These are phyloP conservation scores for Zophobas atratus DNA, from an alignment of 1,140 invertebrate species.

Conservation along the genomic window DNA sequence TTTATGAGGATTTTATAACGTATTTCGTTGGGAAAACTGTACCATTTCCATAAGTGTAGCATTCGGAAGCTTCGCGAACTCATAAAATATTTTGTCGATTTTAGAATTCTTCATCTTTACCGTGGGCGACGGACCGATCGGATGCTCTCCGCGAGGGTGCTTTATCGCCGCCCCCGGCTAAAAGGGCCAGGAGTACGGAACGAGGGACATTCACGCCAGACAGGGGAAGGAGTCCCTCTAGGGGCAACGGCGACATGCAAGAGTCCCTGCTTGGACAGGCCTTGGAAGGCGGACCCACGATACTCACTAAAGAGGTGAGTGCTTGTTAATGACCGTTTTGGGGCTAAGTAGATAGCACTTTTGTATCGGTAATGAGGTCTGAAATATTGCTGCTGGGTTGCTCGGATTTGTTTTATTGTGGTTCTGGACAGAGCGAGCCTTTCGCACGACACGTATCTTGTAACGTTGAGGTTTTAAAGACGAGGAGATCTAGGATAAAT, in stretches of 20 bases:
- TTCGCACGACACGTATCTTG: too few species aligned
- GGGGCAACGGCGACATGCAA: conserved; percentile 71
- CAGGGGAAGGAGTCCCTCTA: conserved; percentile 68
- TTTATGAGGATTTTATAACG: too few species aligned
- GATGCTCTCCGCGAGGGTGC: conserved; percentile 67
- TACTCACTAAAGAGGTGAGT: conserved; percentile 69
- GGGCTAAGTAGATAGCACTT: not conserved
- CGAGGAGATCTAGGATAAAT: too few species aligned
- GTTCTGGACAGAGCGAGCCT: too few species aligned
- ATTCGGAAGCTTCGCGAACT: not conserved
- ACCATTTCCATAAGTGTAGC: not conserved
- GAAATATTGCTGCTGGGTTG: not conserved
- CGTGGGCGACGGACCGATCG: conserved; percentile 71
- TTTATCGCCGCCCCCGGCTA: conserved; percentile 71
- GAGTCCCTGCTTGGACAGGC: conserved; percentile 83
- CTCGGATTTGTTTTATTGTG: too few species aligned
- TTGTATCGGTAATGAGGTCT: not conserved
- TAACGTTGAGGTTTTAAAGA: too few species aligned
- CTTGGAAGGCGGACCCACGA: conserved; percentile 76
- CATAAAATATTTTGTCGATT: conserved; percentile 36
- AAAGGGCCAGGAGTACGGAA: conserved; percentile 71
- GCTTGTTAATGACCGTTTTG: not conserved
- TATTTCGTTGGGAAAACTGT: not conserved
- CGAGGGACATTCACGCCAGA: conserved; percentile 58
- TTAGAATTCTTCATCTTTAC: conserved; percentile 67